Conservation (phyloP, 2,113 vertebrate genomes). For the Cinclus mexicanus region DNA sequence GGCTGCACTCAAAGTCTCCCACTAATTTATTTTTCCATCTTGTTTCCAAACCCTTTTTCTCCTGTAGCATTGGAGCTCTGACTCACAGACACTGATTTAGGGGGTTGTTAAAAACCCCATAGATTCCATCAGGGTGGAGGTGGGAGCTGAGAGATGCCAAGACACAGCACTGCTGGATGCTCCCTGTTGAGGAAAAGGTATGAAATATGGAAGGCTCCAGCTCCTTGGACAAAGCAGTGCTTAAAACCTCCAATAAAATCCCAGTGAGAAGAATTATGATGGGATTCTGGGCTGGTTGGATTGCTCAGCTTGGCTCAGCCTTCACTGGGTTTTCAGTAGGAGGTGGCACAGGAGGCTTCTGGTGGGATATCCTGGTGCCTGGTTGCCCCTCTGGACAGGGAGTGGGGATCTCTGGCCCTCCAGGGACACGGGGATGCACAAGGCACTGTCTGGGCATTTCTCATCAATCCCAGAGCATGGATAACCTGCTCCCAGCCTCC, state of each 20-base stretch:
- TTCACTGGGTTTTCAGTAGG: neutral
- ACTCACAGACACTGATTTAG: neutral
- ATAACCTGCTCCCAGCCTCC: neutral
- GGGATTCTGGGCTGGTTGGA: neutral
- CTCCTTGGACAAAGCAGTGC: neutral
- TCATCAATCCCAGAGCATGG: neutral
- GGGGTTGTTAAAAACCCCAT: neutral
- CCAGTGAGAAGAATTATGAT: neutral
- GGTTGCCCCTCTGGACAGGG: neutral
- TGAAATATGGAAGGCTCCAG: neutral
- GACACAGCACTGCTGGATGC: neutral
- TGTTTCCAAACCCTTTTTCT: neutral
- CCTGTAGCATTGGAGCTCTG: neutral
- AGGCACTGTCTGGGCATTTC: neutral
- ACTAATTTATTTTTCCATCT: neutral
- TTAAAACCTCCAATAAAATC: neutral
- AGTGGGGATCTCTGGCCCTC: neutral
- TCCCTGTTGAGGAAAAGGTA: neutral
- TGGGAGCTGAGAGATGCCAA: neutral
- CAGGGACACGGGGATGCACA: neutral
- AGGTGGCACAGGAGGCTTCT: neutral
- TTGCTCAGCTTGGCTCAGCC: conserved; percentile 7
- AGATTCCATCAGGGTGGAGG: neutral
- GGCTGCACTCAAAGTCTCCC: neutral
- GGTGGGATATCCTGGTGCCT: neutral